phyloP scores from a whole-genome alignment of 2,113 vertebrate genomes.

The Glaucidium brasilianum region DNA sequence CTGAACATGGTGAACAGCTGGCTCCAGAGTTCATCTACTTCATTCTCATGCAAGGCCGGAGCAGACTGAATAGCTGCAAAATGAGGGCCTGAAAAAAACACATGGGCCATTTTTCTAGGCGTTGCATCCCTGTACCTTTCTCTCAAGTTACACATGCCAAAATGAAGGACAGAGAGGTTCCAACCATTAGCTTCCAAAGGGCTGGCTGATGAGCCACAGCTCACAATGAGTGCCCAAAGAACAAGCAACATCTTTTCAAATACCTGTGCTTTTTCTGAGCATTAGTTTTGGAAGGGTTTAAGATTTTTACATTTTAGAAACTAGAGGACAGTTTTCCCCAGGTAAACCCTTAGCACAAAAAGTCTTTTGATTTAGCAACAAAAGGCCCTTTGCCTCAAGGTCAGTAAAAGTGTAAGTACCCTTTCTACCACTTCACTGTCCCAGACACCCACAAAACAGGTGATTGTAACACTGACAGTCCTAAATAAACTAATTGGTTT shows the following conservation, averaged over 20 bases:
- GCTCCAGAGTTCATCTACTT: not conserved
- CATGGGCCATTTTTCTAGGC: not conserved
- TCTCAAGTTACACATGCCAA: not conserved
- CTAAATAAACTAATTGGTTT: not conserved
- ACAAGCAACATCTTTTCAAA: not conserved
- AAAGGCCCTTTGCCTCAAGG: not conserved
- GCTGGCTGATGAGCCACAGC: not conserved
- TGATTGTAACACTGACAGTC: not conserved
- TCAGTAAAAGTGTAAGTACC: not conserved
- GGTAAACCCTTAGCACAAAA: not conserved
- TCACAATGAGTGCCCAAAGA: accelerated
- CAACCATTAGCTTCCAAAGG: not conserved
- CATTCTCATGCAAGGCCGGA: not conserved
- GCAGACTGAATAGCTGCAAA: not conserved
- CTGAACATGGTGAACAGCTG: not conserved
- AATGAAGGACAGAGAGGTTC: not conserved
- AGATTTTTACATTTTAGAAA: not conserved
- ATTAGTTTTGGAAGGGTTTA: not conserved
- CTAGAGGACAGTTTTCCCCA: not conserved
- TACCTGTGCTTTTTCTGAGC: not conserved
- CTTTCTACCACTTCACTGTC: not conserved
- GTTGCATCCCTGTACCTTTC: accelerated
- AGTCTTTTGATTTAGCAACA: not conserved
- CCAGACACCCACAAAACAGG: not conserved
- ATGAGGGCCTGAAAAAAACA: not conserved